These are phyloP conservation scores for Halichoeres trimaculatus DNA, from an alignment of 2,113 vertebrate genomes.

Conservation along the genomic window DNA sequence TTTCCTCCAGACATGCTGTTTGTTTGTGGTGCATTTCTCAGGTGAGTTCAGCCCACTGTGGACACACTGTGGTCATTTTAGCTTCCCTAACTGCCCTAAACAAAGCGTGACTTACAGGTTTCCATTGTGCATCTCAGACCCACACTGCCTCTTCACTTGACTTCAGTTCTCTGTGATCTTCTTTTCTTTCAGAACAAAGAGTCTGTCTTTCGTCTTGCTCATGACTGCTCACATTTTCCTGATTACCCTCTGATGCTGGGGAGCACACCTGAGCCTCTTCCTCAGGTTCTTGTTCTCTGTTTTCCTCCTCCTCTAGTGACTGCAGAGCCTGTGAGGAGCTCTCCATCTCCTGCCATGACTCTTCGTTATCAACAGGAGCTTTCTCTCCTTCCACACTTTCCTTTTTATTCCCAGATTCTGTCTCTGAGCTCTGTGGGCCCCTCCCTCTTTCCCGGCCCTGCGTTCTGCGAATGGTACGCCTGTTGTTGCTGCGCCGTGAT, in stretches of 20 bases:
- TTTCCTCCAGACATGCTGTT: not conserved
- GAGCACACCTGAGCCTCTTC: not conserved
- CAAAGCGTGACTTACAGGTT: not conserved
- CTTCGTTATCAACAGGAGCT: not conserved
- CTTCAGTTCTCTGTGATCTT: not conserved
- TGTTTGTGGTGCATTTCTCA: not conserved
- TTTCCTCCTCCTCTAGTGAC: conserved; percentile 44
- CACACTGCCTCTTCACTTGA: not conserved
- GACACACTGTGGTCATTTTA: not conserved
- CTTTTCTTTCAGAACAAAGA: not conserved
- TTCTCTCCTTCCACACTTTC: not conserved
- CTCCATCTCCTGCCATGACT: conserved; percentile 15
- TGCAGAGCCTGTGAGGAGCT: conserved; percentile 32
- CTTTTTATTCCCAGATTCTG: conserved; percentile 1
- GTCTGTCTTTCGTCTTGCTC: conserved; percentile 7
- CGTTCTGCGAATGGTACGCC: conserved; percentile 73
- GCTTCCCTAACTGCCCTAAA: not conserved
- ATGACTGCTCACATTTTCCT: not conserved
- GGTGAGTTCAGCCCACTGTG: too few relatives aligned
- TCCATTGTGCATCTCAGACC: not conserved
- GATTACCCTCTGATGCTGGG: conserved; percentile 13
- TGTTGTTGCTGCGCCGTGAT: conserved; percentile 55
- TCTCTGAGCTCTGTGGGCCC: not conserved
- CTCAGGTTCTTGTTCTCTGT: not conserved
- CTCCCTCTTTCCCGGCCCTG: not conserved